These are phyloP conservation scores for Atta texana DNA, from an alignment of 1,140 invertebrate species.

Conservation along the genomic window DNA sequence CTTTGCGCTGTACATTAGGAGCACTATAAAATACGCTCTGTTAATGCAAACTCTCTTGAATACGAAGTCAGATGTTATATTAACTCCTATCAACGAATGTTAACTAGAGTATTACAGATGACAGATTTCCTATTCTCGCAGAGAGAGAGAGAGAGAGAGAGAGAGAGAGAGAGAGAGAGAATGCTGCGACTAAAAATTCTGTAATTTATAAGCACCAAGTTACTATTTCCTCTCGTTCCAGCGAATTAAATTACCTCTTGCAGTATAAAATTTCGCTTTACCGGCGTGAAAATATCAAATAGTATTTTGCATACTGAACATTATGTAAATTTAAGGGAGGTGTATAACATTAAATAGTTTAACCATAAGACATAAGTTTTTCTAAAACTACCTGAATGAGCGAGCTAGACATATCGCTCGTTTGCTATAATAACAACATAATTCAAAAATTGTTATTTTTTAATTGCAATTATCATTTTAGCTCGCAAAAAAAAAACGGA, in stretches of 20 bases:
- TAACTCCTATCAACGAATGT: slow-evolving; percentile 27
- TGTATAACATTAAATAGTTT: slow-evolving; percentile 39
- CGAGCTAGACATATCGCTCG: background rate
- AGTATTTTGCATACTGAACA: slow-evolving; percentile 53
- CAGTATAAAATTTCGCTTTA: slow-evolving; percentile 58
- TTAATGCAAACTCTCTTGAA: slow-evolving; percentile 16
- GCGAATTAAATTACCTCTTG: slow-evolving; percentile 49
- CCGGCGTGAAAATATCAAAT: slow-evolving; percentile 53
- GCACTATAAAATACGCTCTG: slow-evolving; percentile 6
- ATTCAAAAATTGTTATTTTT: no score
- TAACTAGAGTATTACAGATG: slow-evolving; percentile 36
- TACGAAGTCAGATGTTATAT: slow-evolving; percentile 37
- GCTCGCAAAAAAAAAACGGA: no score
- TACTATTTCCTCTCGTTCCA: slow-evolving; percentile 46
- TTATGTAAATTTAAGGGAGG: slow-evolving; percentile 42
- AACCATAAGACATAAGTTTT: slow-evolving; percentile 16
- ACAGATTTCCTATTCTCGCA: slow-evolving; percentile 17
- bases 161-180: background rate
- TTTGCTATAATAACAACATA: no score
- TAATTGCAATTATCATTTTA: no score
- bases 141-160: background rate
- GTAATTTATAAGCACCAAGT: slow-evolving; percentile 43
- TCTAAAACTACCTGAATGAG: background rate
- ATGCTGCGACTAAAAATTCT: slow-evolving; percentile 41
- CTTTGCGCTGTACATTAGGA: background rate